Percentiles rank a stretch among this genome's conserved stretches.
Conservation (phyloP, 2,113 vertebrate genomes). For the Elephas maximus region DNA sequence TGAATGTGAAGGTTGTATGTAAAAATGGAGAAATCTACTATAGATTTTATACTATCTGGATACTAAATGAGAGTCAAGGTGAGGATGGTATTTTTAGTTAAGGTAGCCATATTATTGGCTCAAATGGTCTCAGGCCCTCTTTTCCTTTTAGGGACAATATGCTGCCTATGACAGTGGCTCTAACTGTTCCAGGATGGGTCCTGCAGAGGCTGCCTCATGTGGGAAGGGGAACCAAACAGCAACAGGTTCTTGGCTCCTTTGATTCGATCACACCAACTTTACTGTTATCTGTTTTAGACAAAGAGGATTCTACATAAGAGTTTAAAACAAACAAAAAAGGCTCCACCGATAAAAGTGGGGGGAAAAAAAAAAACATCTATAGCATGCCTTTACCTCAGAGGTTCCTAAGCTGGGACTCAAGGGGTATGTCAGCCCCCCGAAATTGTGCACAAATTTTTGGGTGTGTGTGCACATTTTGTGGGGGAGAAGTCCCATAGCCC, state of each 20-base stretch:
- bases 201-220: neutral
- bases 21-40: neutral
- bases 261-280: neutral
- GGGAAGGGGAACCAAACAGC: neutral
- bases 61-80: neutral
- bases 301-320: neutral
- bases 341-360: neutral
- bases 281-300: neutral
- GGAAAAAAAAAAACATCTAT: neutral
- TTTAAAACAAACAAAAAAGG: neutral
- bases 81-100: neutral
- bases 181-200: neutral
- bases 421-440: neutral
- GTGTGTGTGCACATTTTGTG: neutral
- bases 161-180: neutral
- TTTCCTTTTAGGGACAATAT: neutral
- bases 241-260: neutral
- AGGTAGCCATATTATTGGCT: neutral
- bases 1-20: conserved; percentile 75
- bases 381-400: neutral
- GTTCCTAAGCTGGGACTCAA: neutral
- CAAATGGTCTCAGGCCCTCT: neutral
- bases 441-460: neutral
- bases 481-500: neutral
- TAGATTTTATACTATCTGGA: neutral